A percentile compares a stretch with the other conserved stretches of the same genome.
Conservation (phyloP, 2,888 invertebrate species). For the Cosmia pyralina region DNA sequence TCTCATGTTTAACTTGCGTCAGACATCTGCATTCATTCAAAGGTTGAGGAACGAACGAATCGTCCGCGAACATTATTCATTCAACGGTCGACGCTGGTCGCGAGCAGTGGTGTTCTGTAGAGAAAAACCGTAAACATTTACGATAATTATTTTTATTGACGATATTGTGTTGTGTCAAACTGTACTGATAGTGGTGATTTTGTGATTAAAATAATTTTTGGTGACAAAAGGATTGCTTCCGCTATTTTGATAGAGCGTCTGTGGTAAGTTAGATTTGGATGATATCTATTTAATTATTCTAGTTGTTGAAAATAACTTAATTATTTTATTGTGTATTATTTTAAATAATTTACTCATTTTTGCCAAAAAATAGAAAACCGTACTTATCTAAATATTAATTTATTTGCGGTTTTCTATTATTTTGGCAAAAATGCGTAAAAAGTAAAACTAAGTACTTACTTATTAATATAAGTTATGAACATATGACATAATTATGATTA, state of each 20-base stretch:
- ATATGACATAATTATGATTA: too few species aligned
- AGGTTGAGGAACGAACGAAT: conserved; percentile 48
- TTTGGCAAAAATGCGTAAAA: too few species aligned
- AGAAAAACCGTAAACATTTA: conserved; percentile 16
- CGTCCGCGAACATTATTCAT: conserved; percentile 36
- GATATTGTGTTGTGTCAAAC: conserved; percentile 31
- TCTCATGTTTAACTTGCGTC: conserved; percentile 20
- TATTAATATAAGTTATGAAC: too few species aligned
- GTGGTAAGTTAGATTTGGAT: conserved; percentile 23
- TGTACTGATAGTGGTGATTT: conserved; percentile 32
- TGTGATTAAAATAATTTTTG: conserved; percentile 26
- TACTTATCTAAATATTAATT: not conserved
- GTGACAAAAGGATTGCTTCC: conserved; percentile 49
- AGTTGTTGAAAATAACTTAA: not conserved
- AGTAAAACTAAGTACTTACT: too few species aligned
- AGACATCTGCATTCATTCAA: conserved; percentile 73
- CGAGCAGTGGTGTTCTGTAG: not conserved
- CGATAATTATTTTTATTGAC: conserved; percentile 26
- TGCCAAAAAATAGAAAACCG: not conserved
- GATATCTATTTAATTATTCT: not conserved
- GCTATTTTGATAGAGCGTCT: not conserved
- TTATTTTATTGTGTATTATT: not conserved
- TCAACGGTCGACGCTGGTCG: conserved; percentile 36
- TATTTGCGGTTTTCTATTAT: too few species aligned
- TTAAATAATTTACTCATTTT: not conserved